A percentile compares a stretch with the other conserved stretches of the same genome.
These are phyloP conservation scores for Eupsilia transversa DNA, from an alignment of 2,888 invertebrate species.

Conservation along the genomic window DNA sequence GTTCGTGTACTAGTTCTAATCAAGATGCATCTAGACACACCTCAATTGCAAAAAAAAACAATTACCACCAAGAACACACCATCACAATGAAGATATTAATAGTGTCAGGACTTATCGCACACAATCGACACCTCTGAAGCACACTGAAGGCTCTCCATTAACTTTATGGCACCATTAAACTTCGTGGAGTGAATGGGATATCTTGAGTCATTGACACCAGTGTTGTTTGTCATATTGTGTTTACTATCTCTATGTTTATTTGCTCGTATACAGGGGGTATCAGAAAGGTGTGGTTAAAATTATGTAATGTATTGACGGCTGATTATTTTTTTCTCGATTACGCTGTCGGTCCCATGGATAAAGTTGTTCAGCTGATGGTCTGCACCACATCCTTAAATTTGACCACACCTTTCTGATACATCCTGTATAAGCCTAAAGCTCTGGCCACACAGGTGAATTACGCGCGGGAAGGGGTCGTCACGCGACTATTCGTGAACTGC, in stretches of 20 bases:
- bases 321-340: too few species aligned
- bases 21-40: not conserved
- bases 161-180: conserved; percentile 35
- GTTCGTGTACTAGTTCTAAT: not conserved
- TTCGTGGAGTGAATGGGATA: conserved; percentile 6
- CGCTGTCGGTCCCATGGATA: too few species aligned
- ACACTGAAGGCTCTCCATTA: conserved; percentile 24
- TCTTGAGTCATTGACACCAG: conserved; percentile 21
- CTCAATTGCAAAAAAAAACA: not conserved
- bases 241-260: conserved; percentile 1
- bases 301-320: too few species aligned
- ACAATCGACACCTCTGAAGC: conserved; percentile 1
- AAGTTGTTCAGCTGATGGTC: too few species aligned
- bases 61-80: too few species aligned
- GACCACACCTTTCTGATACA: too few species aligned
- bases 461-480: too few species aligned
- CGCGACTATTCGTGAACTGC: too few species aligned
- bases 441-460: too few species aligned
- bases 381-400: too few species aligned
- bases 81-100: conserved; percentile 1
- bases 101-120: conserved; percentile 16
- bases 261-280: not conserved
- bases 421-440: too few species aligned
- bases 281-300: too few species aligned
- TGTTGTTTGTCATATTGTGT: conserved; percentile 5